Base-by-base conservation (phyloP, 2,113 vertebrate genomes). In the Calidris pygmaea region DNA sequence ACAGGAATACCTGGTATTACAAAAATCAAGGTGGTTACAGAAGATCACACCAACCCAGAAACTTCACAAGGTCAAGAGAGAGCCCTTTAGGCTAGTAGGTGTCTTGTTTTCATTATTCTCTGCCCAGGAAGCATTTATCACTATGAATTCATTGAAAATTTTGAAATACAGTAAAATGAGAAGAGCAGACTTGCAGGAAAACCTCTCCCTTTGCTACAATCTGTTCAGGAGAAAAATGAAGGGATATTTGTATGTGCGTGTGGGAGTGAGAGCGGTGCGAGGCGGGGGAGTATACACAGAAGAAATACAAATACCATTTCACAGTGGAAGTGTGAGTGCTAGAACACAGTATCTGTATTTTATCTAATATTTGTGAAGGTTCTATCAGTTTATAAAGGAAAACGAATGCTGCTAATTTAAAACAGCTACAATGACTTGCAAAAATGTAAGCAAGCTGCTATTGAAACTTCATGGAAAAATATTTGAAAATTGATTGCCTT, bases 301-400 rank as follows among this genome's bases (percentile, higher is more conserved):
- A 85, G 74, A 91, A 95, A 89, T 72, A 92, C 73, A 95, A 92
- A 96, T 81, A 89, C 68, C 60, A 75, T 83, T 95, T 89, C 84
- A 73, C 96, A 91, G 84, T 48, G 29, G n/a, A 73, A 90, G 68
- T 68, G 81, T 76, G 85, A 93, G 60, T 72, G 82, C 0, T 3
- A 94, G 78, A 96, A 66, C 45, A 56, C 58, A 47, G 58, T 27
- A 87, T 72, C 86, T 87, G 35, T 81, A 52, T 89, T 93, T 91
- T 73, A 66, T 56, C 71, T 85, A 89, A 72, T 95, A 89, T 76
- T 68, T 85, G n/a, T 91, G 62, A 83, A 50, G 63, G 29, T 85
- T 85, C 62, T 45, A 22, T 39, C 72, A 65, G 30, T 59, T 27
- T 47, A 47, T 62, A 85, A 75, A 91, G 45, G 43, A 66, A 95